A percentile compares a stretch with the other conserved stretches of the same genome.
These are phyloP conservation scores for Troglohyphantes excavatus DNA, from an alignment of 2,888 invertebrate species.

Conservation along the genomic window DNA sequence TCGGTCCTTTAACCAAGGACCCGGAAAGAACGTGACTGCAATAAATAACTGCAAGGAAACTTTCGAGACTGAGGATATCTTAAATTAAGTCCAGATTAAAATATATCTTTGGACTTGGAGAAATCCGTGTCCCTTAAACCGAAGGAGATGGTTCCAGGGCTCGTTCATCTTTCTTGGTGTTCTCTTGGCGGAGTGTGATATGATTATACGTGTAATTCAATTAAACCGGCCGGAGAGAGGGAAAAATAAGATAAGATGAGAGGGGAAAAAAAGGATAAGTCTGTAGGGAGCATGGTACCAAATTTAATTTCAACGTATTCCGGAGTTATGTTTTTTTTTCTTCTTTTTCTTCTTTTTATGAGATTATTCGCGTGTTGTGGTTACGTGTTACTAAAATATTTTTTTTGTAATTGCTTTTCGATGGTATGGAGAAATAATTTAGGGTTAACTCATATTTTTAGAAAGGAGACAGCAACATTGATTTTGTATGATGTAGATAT, in stretches of 20 bases:
- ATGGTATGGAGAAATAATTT: too few species aligned
- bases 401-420: conserved; percentile 29
- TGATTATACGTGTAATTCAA: conserved; percentile 74
- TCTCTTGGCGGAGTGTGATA: conserved; percentile 42
- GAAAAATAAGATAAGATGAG: neutral
- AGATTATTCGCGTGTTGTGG: neutral
- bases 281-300: conserved; percentile 24
- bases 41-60: conserved; percentile 67
- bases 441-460: too few species aligned
- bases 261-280: conserved; percentile 31
- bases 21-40: conserved; percentile 73
- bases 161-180: conserved; percentile 18
- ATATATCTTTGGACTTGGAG: conserved; percentile 66
- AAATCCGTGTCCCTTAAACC: conserved; percentile 53
- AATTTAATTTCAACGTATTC: conserved; percentile 63
- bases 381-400: conserved; percentile 17
- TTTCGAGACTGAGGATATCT: conserved; percentile 63
- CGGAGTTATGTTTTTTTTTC: conserved; percentile 16
- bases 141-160: neutral
- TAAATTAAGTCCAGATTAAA: conserved; percentile 78
- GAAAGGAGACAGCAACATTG: too few species aligned
- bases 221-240: conserved; percentile 16
- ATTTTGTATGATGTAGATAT: too few species aligned
- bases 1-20: conserved; percentile 73
- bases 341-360: neutral